Evolutionary conservation across 2,797 vertebrate genomes (phyloP).

Genomic region (Peromyscus melanophrys): DNA sequence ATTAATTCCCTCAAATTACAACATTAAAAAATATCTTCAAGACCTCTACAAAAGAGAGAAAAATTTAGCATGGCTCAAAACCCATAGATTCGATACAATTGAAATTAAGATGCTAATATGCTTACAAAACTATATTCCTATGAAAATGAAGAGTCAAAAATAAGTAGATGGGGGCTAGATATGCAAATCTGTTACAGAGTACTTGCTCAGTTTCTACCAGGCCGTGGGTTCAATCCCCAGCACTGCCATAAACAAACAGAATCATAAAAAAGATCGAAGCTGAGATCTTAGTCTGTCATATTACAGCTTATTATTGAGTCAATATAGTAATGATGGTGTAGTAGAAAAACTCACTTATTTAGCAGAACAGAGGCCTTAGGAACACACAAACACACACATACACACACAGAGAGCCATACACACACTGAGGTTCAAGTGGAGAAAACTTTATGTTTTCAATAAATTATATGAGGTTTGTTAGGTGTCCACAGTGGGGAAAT

Average conservation of each 20-base stretch:
- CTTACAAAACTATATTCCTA: constrained; percentile 37
- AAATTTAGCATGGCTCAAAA: neutral
- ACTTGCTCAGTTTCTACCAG: neutral
- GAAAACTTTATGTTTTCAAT: neutral
- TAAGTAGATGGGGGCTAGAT: neutral
- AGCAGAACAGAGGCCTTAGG: neutral
- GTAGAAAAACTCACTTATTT: neutral
- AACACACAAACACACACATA: neutral
- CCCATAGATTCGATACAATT: neutral
- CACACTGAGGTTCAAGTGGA: neutral
- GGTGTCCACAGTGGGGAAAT: neutral
- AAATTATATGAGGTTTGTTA: neutral
- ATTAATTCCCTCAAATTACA: no score
- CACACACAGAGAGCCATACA: neutral
- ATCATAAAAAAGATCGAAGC: neutral
- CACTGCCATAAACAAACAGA: neutral
- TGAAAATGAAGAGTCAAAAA: constrained; percentile 14
- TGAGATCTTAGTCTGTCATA: neutral
- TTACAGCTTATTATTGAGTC: neutral
- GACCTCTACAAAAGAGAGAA: no score
- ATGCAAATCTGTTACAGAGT: neutral
- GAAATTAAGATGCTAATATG: constrained; percentile 25
- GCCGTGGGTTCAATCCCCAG: neutral
- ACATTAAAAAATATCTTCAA: no score
- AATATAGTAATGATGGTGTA: neutral